Conservation (phyloP, 2,113 vertebrate genomes). For the Charina bottae region DNA sequence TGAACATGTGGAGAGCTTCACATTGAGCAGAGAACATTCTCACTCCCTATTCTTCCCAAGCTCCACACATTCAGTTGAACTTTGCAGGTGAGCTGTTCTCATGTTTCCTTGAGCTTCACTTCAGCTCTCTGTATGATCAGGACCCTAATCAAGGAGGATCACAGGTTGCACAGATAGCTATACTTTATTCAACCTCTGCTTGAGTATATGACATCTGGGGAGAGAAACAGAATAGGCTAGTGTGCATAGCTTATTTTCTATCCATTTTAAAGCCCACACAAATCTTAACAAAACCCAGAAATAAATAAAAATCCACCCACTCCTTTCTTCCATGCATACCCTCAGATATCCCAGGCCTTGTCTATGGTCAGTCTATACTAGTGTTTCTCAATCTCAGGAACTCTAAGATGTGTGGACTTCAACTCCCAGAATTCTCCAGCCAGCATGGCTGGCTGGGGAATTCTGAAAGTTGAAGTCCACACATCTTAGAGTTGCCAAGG, state of each 20-base stretch:
- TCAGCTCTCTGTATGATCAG: background rate
- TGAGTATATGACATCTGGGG: background rate
- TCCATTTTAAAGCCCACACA: background rate
- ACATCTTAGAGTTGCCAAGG: background rate
- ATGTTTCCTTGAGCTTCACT: too few species aligned
- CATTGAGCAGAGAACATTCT: background rate
- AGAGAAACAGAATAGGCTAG: background rate
- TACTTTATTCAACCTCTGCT: background rate
- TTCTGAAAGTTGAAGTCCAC: background rate
- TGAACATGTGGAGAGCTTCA: background rate
- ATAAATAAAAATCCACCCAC: background rate
- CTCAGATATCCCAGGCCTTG: background rate
- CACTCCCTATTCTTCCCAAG: background rate
- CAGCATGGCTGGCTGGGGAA: too few species aligned
- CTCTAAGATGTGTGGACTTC: too few species aligned
- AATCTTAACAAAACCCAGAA: background rate
- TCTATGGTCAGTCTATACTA: background rate
- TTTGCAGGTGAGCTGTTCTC: too few species aligned
- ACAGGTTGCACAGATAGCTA: background rate
- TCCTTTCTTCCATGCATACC: background rate
- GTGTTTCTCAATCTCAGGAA: too few species aligned
- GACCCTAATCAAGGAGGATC: background rate
- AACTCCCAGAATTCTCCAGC: too few species aligned
- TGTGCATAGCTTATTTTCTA: background rate
- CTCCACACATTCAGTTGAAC: background rate